A percentile compares a stretch with the other conserved stretches of the same genome.
These are phyloP conservation scores for Urocolius indicus DNA, from an alignment of 2,113 vertebrate genomes.

Conservation along the genomic window DNA sequence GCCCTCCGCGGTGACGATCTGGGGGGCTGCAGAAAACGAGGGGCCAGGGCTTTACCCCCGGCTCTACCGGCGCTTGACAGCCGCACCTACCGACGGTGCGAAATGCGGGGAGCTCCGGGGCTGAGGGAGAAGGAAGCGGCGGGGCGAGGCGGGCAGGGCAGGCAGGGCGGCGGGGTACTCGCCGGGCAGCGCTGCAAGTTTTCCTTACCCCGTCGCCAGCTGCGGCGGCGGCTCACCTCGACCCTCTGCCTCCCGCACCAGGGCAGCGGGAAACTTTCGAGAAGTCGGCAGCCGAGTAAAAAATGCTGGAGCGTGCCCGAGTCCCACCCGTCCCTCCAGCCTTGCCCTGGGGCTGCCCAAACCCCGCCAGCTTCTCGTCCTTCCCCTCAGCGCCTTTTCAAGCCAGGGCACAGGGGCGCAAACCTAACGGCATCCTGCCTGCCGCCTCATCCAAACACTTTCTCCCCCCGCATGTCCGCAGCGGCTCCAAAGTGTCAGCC, in stretches of 20 bases:
- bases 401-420: not conserved
- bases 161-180: not conserved
- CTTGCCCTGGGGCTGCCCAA: not conserved
- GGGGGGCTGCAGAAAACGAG: not conserved
- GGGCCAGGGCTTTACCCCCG: not conserved
- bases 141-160: not conserved
- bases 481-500: not conserved
- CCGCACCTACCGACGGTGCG: not conserved
- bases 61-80: not conserved
- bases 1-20: not conserved
- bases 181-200: not conserved
- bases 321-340: not conserved
- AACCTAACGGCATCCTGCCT: not conserved
- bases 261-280: constrained; percentile 31
- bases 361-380: not conserved
- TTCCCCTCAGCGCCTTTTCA: not conserved
- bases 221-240: not conserved
- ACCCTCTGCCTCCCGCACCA: not conserved
- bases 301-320: not conserved
- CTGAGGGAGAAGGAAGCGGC: too few species aligned
- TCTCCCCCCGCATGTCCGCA: too few species aligned
- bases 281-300: not conserved
- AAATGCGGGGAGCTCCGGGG: not conserved
- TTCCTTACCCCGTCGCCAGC: not conserved
- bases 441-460: not conserved